Conservation (phyloP, 2,888 invertebrate species). For the Eupithecia exiguata region DNA sequence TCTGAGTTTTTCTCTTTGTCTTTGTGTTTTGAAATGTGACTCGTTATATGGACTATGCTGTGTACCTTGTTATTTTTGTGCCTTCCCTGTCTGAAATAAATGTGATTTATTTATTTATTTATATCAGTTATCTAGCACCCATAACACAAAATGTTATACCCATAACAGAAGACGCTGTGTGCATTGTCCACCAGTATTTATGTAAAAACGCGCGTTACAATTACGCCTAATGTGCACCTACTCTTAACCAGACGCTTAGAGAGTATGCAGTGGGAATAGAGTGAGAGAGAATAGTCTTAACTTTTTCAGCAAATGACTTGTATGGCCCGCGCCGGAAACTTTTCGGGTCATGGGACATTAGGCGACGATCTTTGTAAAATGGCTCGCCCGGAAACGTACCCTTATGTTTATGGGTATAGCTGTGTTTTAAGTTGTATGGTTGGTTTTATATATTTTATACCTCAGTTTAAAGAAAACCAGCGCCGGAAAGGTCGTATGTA, state of each 20-base stretch:
- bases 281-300: conserved; percentile 3
- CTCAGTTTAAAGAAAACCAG: not conserved
- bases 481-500: no score
- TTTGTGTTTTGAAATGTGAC: no score
- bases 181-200: not conserved
- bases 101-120: no score
- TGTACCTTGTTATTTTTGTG: no score
- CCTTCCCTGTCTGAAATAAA: no score
- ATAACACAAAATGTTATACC: no score
- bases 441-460: not conserved
- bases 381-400: not conserved
- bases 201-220: not conserved
- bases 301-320: conserved; percentile 1
- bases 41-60: no score
- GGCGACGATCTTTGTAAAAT: not conserved
- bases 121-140: not conserved
- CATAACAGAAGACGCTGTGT: no score
- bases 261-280: not conserved
- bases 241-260: not conserved
- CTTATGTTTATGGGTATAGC: not conserved
- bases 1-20: no score
- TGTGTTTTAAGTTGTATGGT: not conserved
- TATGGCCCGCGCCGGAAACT: not conserved
- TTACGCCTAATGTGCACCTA: not conserved
- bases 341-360: not conserved